Evolutionary conservation across 2,797 vertebrate genomes (phyloP).

Genomic region (Gorsachius magnificus): DNA sequence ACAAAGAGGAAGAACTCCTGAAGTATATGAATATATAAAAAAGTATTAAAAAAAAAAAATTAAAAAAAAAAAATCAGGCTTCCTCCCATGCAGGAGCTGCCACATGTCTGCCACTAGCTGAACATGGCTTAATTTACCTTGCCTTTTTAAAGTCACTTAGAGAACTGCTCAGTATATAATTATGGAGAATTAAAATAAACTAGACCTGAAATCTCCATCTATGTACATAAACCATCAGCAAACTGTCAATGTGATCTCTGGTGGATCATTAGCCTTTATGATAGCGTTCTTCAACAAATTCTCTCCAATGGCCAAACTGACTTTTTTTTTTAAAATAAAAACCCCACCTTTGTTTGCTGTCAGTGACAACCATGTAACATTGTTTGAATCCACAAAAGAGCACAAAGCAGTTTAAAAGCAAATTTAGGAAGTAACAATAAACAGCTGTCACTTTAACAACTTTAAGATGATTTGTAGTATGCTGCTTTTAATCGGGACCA

Average conservation of each 20-base stretch:
- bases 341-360: accelerated
- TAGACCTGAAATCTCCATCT: background rate
- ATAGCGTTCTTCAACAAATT: background rate
- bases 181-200: background rate
- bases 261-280: background rate
- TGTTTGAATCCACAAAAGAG: background rate
- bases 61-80: background rate
- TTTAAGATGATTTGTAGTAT: background rate
- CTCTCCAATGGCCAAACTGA: background rate
- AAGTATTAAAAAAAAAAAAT: background rate
- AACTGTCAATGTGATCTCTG: background rate
- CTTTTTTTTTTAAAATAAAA: too few relatives aligned
- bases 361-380: background rate
- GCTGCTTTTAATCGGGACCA: background rate
- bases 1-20: background rate
- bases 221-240: background rate
- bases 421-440: background rate
- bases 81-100: background rate
- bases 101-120: background rate
- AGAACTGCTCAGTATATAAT: background rate
- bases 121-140: background rate
- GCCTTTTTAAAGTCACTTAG: background rate
- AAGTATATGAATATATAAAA: background rate
- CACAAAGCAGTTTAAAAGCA: background rate
- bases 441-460: background rate